Evolutionary conservation across 2,888 invertebrate species (phyloP).

Genomic region (Cataglyphis livida): DNA sequence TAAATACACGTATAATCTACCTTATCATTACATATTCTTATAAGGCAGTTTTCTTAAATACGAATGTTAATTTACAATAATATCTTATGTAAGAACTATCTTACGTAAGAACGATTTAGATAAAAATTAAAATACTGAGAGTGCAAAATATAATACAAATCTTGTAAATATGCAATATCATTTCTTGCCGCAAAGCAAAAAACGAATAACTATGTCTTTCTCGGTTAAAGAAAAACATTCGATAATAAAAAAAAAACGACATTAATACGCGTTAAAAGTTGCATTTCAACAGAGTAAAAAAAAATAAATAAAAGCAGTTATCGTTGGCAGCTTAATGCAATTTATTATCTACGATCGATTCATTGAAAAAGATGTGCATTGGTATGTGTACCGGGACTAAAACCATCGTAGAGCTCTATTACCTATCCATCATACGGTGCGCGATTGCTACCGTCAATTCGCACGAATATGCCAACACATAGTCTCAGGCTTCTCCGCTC

Average conservation of each 20-base stretch:
- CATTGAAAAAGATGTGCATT: background rate
- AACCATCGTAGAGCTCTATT: background rate
- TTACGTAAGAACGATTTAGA: background rate
- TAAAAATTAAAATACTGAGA: background rate
- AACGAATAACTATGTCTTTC: too few relatives aligned
- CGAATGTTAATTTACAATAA: background rate
- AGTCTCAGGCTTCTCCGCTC: slow-evolving; percentile 44
- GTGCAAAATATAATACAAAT: background rate
- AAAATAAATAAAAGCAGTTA: background rate
- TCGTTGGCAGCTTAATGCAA: background rate
- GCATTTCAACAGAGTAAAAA: background rate
- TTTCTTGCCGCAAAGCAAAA: background rate
- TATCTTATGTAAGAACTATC: background rate
- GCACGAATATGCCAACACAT: slow-evolving; percentile 20
- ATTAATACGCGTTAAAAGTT: background rate
- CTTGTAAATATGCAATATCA: background rate
- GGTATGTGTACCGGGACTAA: background rate
- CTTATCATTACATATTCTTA: background rate
- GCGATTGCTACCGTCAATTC: slow-evolving; percentile 57
- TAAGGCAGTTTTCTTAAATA: background rate
- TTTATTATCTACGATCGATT: background rate
- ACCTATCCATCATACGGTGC: background rate
- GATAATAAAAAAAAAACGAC: background rate
- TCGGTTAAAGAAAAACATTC: background rate
- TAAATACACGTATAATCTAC: background rate